Conservation (phyloP, 2,888 invertebrate genomes). For the Xanthorhoe spadicearia region DNA sequence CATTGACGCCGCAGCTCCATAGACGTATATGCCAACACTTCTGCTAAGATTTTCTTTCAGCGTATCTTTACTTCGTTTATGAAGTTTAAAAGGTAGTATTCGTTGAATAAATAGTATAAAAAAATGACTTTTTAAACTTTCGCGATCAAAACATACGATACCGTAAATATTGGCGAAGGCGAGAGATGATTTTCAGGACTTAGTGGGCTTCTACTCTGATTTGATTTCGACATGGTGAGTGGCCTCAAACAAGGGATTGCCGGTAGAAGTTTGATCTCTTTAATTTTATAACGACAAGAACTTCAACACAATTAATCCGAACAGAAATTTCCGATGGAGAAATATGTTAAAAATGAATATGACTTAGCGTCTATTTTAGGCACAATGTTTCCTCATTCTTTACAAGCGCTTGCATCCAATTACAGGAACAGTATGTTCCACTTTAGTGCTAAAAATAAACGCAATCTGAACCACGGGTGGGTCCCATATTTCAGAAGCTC, state of each 20-base stretch:
- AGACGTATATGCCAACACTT: constrained; percentile 32
- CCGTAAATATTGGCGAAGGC: too few species aligned
- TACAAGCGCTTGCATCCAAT: constrained; percentile 18
- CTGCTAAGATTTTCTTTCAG: constrained; percentile 22
- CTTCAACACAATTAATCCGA: too few species aligned
- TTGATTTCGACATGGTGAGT: too few species aligned
- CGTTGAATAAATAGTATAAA: background rate
- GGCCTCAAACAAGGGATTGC: too few species aligned
- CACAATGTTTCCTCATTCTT: background rate
- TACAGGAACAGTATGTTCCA: constrained; percentile 38
- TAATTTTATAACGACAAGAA: too few species aligned
- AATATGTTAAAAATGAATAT: background rate
- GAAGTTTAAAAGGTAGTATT: background rate
- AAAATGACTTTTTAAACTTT: too few species aligned
- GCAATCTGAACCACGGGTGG: constrained; percentile 59
- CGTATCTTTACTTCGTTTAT: constrained; percentile 6
- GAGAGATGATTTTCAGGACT: too few species aligned
- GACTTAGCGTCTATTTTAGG: background rate
- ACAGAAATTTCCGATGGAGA: too few species aligned
- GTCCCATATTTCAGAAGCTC: constrained; percentile 62
- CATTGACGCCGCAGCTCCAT: constrained; percentile 50
- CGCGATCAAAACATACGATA: too few species aligned
- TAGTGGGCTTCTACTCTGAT: too few species aligned
- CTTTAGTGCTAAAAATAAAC: constrained; percentile 56
- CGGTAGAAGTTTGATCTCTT: too few species aligned